These are phyloP conservation scores for Tapirus terrestris DNA, from an alignment of 2,113 vertebrate genomes.

Conservation along the genomic window DNA sequence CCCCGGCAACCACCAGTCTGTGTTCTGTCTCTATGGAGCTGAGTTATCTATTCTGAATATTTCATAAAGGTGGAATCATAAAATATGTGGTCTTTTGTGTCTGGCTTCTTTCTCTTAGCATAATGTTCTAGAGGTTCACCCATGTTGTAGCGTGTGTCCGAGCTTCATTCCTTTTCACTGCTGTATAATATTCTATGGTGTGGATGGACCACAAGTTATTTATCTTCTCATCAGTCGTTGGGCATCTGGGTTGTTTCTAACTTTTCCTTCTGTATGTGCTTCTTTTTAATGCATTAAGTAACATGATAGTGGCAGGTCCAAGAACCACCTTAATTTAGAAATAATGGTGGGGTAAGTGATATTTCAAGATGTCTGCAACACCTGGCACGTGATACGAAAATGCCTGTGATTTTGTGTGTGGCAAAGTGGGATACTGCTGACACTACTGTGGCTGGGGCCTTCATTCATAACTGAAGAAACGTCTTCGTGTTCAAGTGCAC, in stretches of 20 bases:
- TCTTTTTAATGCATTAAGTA: neutral
- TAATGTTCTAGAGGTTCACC: too few species aligned
- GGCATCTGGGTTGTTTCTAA: neutral
- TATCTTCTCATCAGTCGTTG: accelerated
- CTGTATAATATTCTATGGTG: too few species aligned
- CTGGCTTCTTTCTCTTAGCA: accelerated
- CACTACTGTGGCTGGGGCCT: neutral
- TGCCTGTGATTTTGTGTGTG: neutral
- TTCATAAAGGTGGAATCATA: neutral
- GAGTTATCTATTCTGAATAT: neutral
- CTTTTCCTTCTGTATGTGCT: neutral
- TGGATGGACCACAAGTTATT: neutral
- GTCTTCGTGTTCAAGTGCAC: neutral
- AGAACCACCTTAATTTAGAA: neutral
- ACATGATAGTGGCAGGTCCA: neutral
- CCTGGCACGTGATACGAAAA: accelerated
- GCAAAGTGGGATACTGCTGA: neutral
- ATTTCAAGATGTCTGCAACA: too few species aligned
- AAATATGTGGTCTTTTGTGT: neutral
- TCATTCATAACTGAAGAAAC: too few species aligned
- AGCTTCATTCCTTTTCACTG: neutral
- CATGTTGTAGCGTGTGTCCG: accelerated
- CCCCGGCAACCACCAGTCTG: accelerated
- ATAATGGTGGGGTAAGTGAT: too few species aligned
- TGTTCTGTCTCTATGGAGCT: neutral